Percentiles rank a stretch among this genome's conserved stretches.
Evolutionary conservation across 2,888 invertebrate genomes (phyloP).

Genomic region (Ichneumon xanthorius): DNA sequence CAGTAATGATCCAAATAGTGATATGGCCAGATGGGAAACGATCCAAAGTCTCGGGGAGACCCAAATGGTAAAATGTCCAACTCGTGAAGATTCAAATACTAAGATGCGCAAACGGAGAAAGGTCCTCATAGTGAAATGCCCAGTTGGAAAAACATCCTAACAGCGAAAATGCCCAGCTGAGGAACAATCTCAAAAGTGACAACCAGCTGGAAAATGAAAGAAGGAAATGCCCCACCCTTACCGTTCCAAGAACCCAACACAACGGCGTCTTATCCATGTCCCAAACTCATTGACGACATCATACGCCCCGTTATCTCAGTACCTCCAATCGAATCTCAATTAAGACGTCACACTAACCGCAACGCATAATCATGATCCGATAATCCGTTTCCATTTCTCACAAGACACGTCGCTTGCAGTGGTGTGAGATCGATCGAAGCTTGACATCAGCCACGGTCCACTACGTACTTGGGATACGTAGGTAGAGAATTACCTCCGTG

Average conservation of each 20-base stretch:
- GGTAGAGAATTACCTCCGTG: conserved; percentile 20
- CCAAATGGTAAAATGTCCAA: no score
- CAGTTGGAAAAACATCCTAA: no score
- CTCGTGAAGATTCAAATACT: no score
- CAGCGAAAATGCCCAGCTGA: no score
- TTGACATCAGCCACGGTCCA: conserved; percentile 17
- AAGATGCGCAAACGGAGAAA: no score
- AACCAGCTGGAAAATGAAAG: no score
- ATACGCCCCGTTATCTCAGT: neutral
- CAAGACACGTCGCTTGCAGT: conserved; percentile 34
- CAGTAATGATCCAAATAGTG: no score
- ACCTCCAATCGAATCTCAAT: conserved; percentile 42
- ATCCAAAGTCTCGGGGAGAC: no score
- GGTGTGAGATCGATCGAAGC: conserved; percentile 41
- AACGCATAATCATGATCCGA: conserved; percentile 40
- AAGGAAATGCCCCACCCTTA: no score
- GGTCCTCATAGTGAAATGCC: no score
- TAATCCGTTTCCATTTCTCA: conserved; percentile 50
- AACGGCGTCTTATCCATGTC: neutral
- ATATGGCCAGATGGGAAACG: no score
- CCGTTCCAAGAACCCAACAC: neutral
- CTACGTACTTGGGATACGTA: conserved; percentile 13
- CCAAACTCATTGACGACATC: neutral
- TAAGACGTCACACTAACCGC: conserved; percentile 31
- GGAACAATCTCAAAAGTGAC: no score